Evolutionary conservation across 2,888 invertebrate genomes (phyloP), one percentile per base, ranked within the genome.

Genomic region (Cordilura impudica): DNA sequence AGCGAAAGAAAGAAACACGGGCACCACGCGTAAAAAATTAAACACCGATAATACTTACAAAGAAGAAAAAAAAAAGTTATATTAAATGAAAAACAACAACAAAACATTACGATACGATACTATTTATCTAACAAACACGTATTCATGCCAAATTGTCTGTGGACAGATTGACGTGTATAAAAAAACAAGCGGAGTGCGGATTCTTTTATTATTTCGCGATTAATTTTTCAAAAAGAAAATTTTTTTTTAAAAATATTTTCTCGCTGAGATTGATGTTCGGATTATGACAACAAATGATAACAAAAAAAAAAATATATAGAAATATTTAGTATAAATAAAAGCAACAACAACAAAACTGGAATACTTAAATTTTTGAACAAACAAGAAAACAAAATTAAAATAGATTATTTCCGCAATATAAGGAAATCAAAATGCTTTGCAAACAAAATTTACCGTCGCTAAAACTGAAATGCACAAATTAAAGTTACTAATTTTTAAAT

Each of bases 1-100:
- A 88, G 86, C 87, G 88, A 84, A 71, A 88, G 86, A 87, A 87
- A 86, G 39, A 63, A 85, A 84, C 45, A 81, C 80, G 78, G 79
- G 29, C 67, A 71, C 77, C 76, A 61, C 72, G 81, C 75, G 78
- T 51, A 47, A 70, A 49, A 74, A 63, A 77, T 35, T 45, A 69
- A 23, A 31, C 16, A 49, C 77, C 78, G 35, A 39, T 39, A 39
- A 39, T n/a, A 39, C 8, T 31, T 39, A 39, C n/a, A n/a, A n/a
- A 39, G 16, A 14, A 49, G 77, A 83, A 81, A 81, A 66, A 78
- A 69, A 78, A 23, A 75, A 60, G 58, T 70, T 80, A 18, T 16
- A 6, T 12, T 29, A 65, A 63, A 18, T 54, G 12, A 45, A 39
- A 21, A 76, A 58, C 47, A 56, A 74, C 65, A 69, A 67, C 58